These are phyloP conservation scores for Lepisosteus oculatus DNA, from an alignment of 2,113 vertebrate genomes.

Conservation along the genomic window DNA sequence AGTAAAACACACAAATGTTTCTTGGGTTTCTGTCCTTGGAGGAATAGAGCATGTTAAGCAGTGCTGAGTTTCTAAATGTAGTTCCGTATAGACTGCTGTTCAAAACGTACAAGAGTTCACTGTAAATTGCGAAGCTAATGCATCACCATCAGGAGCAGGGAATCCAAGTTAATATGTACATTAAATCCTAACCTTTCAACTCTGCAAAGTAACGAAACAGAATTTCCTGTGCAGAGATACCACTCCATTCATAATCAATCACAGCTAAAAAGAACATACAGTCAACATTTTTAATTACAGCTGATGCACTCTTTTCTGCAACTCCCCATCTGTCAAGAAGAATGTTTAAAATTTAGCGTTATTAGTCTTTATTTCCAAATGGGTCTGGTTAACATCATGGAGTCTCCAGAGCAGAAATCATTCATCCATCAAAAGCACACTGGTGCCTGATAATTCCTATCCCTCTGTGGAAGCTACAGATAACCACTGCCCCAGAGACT, in stretches of 20 bases:
- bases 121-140: constrained; percentile 33
- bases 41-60: constrained; percentile 23
- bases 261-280: constrained; percentile 67
- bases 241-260: constrained; percentile 79
- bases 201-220: constrained; percentile 71
- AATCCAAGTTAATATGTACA: constrained; percentile 70
- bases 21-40: constrained; percentile 44
- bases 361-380: constrained; percentile 85
- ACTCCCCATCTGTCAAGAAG: constrained; percentile 79
- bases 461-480: constrained; percentile 63
- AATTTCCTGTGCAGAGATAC: constrained; percentile 81
- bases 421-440: constrained; percentile 61
- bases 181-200: constrained; percentile 84
- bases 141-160: constrained; percentile 55
- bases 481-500: constrained; percentile 71
- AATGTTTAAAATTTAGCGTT: constrained; percentile 92
- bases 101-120: constrained; percentile 1
- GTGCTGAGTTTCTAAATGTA: constrained; percentile 17
- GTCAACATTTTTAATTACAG: constrained; percentile 79
- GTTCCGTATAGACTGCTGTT: constrained; percentile 1
- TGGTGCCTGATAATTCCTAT: constrained; percentile 67
- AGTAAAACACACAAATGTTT: constrained; percentile 47
- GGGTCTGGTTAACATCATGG: constrained; percentile 87
- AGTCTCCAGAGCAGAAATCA: constrained; percentile 58
- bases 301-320: constrained; percentile 70